Evolutionary conservation across 2,797 vertebrate species (phyloP), one percentile per base, ranked within the genome.

Genomic region (Malacoctenus gilli): DNA sequence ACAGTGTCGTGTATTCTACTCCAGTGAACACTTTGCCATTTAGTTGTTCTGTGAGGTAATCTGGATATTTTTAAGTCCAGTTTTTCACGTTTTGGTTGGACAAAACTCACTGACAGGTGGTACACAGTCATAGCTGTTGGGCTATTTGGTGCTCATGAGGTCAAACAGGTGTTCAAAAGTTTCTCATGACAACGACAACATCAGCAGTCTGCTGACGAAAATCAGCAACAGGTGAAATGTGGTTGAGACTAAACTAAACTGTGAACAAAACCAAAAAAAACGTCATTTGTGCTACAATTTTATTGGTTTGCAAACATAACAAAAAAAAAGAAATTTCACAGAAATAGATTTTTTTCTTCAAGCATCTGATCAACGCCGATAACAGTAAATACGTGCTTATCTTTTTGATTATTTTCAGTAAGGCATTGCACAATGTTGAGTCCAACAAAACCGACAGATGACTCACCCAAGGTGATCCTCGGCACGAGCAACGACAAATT

Each of bases 241-340:
- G n/a, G 30, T 32, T n/a, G 14, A 15, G n/a, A 5, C 14, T 2
- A n/a, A n/a, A n/a, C 2, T 4, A 36, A 36, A 36, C 4, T 15
- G 4, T 4, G 34, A 4, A 5, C n/a, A n/a, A n/a, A n/a, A 28
- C 9, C 6, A 28, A 28, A 28, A 28, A 5, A 28, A 2, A 9
- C 14, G 3, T 32, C 2, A 28, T 52, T 40, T 53, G 41, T 66
- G 41, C 54, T 53, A 1, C 28, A 10, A 31, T 68, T 55, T 88
- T 85, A 89, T 81, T 90, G 70, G 37, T 52, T 57, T 68, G 30
- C 62, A 51, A 85, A 73, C 50, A 35, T 39, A 19, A 59, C 41
- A 49, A 66, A 55, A 35, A 38, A 19, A 62, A 60, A 13, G 68
- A 4, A 54, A 65, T 60, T 37, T 1, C 75, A 61, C 58, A 56